These are phyloP conservation scores for Euplagia quadripunctaria DNA, from an alignment of 2,888 invertebrate genomes.

Conservation along the genomic window DNA sequence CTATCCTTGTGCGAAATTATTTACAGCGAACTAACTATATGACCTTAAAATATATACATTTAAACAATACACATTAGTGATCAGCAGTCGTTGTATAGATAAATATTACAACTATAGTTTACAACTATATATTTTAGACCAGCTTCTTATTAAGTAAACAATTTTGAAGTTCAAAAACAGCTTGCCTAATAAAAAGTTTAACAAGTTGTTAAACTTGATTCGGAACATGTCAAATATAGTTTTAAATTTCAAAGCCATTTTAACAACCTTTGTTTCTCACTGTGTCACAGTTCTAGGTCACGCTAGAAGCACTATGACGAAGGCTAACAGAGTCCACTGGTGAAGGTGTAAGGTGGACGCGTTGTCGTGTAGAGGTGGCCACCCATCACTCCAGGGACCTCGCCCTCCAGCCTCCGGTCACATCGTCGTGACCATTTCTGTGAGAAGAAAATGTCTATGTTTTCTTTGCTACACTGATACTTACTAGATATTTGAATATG, in stretches of 20 bases:
- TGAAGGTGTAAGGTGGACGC: slow-evolving; percentile 24
- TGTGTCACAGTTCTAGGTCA: slow-evolving; percentile 54
- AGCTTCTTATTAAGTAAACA: slow-evolving; percentile 13
- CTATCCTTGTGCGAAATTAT: slow-evolving; percentile 77
- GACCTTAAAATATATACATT: slow-evolving; percentile 48
- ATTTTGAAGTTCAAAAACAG: slow-evolving; percentile 4
- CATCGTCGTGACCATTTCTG: slow-evolving; percentile 83
- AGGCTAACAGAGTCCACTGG: slow-evolving; percentile 38
- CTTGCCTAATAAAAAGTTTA: slow-evolving; percentile 7
- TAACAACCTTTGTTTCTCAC: slow-evolving; percentile 44
- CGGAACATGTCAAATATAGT: slow-evolving; percentile 21
- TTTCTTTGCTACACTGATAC: not conserved
- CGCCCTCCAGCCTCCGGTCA: slow-evolving; percentile 77
- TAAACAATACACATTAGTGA: slow-evolving; percentile 53
- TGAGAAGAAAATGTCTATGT: not conserved
- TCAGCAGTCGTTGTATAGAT: slow-evolving; percentile 61
- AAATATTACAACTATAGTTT: slow-evolving; percentile 53
- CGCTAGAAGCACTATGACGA: slow-evolving; percentile 55
- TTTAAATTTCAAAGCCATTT: slow-evolving; percentile 30
- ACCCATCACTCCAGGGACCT: slow-evolving; percentile 74
- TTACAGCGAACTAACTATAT: slow-evolving; percentile 63
- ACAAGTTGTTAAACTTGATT: slow-evolving; percentile 21
- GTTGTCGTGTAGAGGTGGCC: slow-evolving; percentile 67
- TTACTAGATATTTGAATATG: too few relatives aligned
- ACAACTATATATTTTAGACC: slow-evolving; percentile 38